Evolutionary conservation across 2,888 invertebrate genomes (phyloP), one percentile per base, ranked within the genome.

Genomic region (Limnephilus auricula): DNA sequence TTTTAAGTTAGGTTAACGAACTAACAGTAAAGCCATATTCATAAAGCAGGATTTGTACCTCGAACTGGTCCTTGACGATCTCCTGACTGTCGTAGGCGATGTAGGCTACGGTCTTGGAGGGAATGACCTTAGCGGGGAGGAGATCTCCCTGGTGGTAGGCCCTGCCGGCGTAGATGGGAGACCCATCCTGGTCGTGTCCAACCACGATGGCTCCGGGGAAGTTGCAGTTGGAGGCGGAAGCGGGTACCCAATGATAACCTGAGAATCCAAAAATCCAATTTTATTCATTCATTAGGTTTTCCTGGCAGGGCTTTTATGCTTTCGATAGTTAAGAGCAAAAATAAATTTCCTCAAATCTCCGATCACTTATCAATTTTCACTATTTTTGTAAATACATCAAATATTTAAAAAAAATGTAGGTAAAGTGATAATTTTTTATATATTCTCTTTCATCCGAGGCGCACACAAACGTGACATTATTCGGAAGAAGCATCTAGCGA

Each of bases 151-250:
- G 96, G 93, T 97, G 97, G 91, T 95, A 96, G 0, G 97, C 96
- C 89, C 98, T 96, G 0, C 98, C 98, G 0, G 98, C 97, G 94
- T 96, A 98, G 94, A 98, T 97, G 89, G 96, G 95, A 0, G 96
- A 96, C 0, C 98, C 98, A 93, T 98, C 98, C 25, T 94, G 94
- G 94, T 98, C 98, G 2, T 96, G 96, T 34, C 98, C 98, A 37
- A 96, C 96, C 82, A 95, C 94, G 91, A 96, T 94, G 2, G 96
- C 96, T 9, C 96, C 96, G 0, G 96, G 96, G 90, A 96, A 95
- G 93, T 95, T 95, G 93, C 94, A 95, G 94, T 95, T 95, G 94
- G 95, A 95, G 92, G 95, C 94, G 93, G 95, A 95, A 92, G 95
- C 96, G 65, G 95, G 95, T 89, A 96, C 95, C 96, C 96, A 96